Evolutionary conservation across 2,797 vertebrate genomes (phyloP).

Genomic region (Chromobotia macracanthus): DNA sequence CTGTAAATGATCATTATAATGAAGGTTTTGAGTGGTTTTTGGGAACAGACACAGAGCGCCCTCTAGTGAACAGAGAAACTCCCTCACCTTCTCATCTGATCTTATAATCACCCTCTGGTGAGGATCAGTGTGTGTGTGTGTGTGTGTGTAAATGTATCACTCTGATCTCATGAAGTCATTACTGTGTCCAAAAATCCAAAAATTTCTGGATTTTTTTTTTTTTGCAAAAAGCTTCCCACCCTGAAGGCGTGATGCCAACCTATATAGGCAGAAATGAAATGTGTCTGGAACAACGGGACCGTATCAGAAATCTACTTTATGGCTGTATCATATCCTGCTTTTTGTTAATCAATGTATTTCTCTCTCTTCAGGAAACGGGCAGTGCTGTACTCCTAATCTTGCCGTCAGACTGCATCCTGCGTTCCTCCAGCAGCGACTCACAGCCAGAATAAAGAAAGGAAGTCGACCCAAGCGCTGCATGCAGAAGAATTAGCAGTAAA

Average conservation of each 20-base stretch:
- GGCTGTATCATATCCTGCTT: conserved; percentile 33
- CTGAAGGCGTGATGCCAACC: background rate
- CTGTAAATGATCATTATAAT: background rate
- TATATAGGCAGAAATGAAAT: background rate
- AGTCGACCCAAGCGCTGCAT: conserved; percentile 26
- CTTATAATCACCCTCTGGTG: no score
- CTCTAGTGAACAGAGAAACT: conserved; percentile 11
- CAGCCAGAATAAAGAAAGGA: conserved; percentile 56
- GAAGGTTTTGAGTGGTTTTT: background rate
- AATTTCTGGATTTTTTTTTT: no score
- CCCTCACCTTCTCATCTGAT: no score
- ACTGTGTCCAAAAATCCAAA: no score
- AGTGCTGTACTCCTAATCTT: conserved; percentile 49
- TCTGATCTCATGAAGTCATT: conserved; percentile 13
- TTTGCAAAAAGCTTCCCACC: conserved; percentile 3
- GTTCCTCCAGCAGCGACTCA: conserved; percentile 16
- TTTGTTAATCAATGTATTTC: conserved; percentile 31
- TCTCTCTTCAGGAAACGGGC: conserved; percentile 35
- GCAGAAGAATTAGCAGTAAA: conserved; percentile 38
- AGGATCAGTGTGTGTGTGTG: no score
- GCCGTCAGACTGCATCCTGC: conserved; percentile 44
- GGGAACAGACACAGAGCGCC: conserved; percentile 20
- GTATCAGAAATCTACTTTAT: conserved; percentile 12
- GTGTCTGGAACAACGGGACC: conserved; percentile 24
- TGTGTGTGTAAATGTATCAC: conserved; percentile 1